phyloP scores from a whole-genome alignment of 2,888 invertebrate genomes.

The Octonoba sinensis region DNA sequence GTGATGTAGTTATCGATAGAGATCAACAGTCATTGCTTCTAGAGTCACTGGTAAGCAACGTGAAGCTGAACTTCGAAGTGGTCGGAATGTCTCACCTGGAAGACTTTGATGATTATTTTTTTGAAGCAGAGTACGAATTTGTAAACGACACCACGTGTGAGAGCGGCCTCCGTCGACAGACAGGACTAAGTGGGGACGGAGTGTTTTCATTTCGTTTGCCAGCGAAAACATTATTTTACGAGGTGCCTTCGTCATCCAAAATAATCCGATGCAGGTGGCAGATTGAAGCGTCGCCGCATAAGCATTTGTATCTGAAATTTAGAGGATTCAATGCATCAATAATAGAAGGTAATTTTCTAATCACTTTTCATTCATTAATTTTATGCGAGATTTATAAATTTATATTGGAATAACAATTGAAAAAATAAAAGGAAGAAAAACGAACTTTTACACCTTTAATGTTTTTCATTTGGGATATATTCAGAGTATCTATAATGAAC shows the following conservation, averaged over 20 bases:
- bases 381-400: neutral
- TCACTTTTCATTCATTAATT: neutral
- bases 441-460: neutral
- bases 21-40: constrained; percentile 72
- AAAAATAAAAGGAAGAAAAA: neutral
- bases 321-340: constrained; percentile 64
- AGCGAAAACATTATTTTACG: constrained; percentile 8
- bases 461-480: too few relatives aligned
- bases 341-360: constrained; percentile 24
- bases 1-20: constrained; percentile 23
- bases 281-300: constrained; percentile 66
- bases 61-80: constrained; percentile 82
- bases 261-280: constrained; percentile 67
- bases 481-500: too few relatives aligned
- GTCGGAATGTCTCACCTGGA: constrained; percentile 85
- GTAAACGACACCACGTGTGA: constrained; percentile 55
- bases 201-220: constrained; percentile 47
- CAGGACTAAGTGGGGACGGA: constrained; percentile 47
- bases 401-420: neutral
- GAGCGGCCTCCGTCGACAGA: constrained; percentile 39
- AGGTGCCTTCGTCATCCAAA: constrained; percentile 33
- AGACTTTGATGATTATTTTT: constrained; percentile 83
- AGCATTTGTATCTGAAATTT: constrained; percentile 67
- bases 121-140: constrained; percentile 86
- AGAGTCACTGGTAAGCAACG: constrained; percentile 79